A percentile compares a stretch with the other conserved stretches of the same genome.
phyloP scores from a whole-genome alignment of 1,140 invertebrate genomes.

The Anthonomus grandis region DNA sequence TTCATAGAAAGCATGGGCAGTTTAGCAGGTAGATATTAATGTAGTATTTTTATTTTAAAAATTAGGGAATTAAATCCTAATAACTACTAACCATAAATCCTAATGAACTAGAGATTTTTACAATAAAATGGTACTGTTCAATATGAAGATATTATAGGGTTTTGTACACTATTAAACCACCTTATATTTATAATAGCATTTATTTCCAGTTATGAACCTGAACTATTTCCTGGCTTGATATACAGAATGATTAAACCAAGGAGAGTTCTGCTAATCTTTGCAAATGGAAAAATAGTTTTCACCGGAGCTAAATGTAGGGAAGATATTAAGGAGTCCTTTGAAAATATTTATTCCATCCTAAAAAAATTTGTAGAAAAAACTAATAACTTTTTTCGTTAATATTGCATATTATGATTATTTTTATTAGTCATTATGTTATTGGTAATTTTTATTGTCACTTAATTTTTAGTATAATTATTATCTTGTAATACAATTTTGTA shows the following conservation, averaged over 20 bases:
- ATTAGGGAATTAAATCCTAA: no score
- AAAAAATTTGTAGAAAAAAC: conserved; percentile 95
- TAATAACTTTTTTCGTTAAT: conserved; percentile 12
- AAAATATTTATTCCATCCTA: conserved; percentile 98
- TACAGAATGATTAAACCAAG: conserved; percentile 99
- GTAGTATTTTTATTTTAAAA: conserved; percentile 2
- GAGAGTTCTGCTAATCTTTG: conserved; percentile 97
- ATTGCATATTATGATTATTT: no score
- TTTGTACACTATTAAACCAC: no score
- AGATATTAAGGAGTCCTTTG: conserved; percentile 99
- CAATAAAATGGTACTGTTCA: no score
- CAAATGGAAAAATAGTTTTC: conserved; percentile 97
- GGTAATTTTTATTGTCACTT: no score
- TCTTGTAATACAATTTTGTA: no score
- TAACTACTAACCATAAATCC: no score
- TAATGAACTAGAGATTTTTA: no score
- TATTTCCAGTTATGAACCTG: conserved; percentile 94
- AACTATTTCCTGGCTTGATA: conserved; percentile 96
- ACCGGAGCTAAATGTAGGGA: conserved; percentile 96
- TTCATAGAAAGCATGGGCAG: conserved; percentile 92
- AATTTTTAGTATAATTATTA: no score
- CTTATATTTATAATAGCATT: no score
- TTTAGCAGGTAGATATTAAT: conserved; percentile 80
- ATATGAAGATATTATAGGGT: no score
- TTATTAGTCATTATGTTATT: no score